Base-by-base conservation (phyloP, 2,888 invertebrate species). In the Oscheius sp. region DNA sequence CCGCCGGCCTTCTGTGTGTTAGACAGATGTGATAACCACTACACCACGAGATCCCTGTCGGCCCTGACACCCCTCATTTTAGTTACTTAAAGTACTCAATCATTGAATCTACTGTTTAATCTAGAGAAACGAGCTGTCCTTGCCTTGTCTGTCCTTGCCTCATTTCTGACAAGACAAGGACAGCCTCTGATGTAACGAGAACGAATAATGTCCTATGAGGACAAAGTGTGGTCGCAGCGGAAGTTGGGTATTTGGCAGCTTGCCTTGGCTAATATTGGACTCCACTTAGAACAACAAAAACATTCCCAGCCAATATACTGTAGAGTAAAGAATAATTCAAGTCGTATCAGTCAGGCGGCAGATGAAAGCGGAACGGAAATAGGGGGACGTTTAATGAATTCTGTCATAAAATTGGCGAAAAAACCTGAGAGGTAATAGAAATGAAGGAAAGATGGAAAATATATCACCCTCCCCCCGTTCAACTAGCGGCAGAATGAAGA, bases 21-120 rank as follows among this genome's bases (percentile, higher is more conserved):
- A 75, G 77, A 72, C 77, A 76, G 73, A 75, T 72, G 73, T 77
- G 73, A 75, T 77, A 73, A 73, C 73, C 73, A 73, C 73, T 73
- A 71, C 73, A 73, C 73, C 64, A 64, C 64, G 64, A 51, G 51
- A 64, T 51, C 64, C 26, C 44, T 61, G n/a, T 41, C 14, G 36
- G 36, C 36, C 9, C 36, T 14, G 8, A 14, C 36, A 14, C 36
- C n/a, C n/a, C n/a, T n/a, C n/a, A n/a, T n/a, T n/a, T n/a, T n/a
- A n/a, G n/a, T n/a, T n/a, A n/a, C n/a, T n/a, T n/a, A n/a, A n/a
- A n/a, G n/a, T n/a, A n/a, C n/a, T n/a, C n/a, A n/a, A n/a, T n/a
- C n/a, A n/a, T n/a, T n/a, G n/a, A n/a, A n/a, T n/a, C n/a, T n/a
- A n/a, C n/a, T n/a, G n/a, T n/a, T n/a, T n/a, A n/a, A n/a, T n/a